Percentiles rank a stretch among this genome's conserved stretches.
These are phyloP conservation scores for Lophotis ruficrista DNA, from an alignment of 2,113 vertebrate species.

Conservation along the genomic window DNA sequence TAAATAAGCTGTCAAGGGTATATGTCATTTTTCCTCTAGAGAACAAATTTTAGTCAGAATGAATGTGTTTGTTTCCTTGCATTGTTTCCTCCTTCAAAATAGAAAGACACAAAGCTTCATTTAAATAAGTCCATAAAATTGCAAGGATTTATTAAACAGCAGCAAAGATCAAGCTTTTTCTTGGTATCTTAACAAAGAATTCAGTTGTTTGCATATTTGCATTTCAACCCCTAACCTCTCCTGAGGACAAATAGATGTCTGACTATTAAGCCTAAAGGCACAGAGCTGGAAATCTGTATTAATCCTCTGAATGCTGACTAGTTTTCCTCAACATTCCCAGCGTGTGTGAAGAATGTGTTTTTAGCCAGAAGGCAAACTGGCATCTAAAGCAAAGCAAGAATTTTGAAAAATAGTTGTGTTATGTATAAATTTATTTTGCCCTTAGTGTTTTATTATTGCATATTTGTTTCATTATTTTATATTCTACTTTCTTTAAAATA, in stretches of 20 bases:
- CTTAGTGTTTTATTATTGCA: slow-evolving; percentile 73
- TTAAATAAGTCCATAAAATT: slow-evolving; percentile 73
- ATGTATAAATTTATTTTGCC: slow-evolving; percentile 84
- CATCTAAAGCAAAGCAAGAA: slow-evolving; percentile 78
- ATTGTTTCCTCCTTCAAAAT: slow-evolving; percentile 72
- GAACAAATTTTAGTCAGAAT: slow-evolving; percentile 76
- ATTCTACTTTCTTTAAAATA: slow-evolving; percentile 64
- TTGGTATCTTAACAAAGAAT: slow-evolving; percentile 74
- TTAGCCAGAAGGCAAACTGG: slow-evolving; percentile 82
- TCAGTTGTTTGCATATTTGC: slow-evolving; percentile 78
- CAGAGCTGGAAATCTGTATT: slow-evolving; percentile 76
- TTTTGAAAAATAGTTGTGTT: slow-evolving; percentile 84
- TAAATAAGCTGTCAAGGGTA: slow-evolving; percentile 93
- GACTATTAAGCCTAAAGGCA: slow-evolving; percentile 73
- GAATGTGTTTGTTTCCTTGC: slow-evolving; percentile 64
- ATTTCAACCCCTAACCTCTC: slow-evolving; percentile 82
- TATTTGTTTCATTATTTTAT: slow-evolving; percentile 73
- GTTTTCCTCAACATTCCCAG: slow-evolving; percentile 79
- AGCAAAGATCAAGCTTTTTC: slow-evolving; percentile 69
- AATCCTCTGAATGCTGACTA: slow-evolving; percentile 83
- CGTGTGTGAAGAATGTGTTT: slow-evolving; percentile 83
- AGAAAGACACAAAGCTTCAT: slow-evolving; percentile 59
- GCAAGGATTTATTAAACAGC: slow-evolving; percentile 67
- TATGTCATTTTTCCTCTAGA: slow-evolving; percentile 81
- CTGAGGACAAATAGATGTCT: slow-evolving; percentile 82